Evolutionary conservation across 2,797 vertebrate genomes (phyloP).

Genomic region (Lepilemur ruficaudatus): DNA sequence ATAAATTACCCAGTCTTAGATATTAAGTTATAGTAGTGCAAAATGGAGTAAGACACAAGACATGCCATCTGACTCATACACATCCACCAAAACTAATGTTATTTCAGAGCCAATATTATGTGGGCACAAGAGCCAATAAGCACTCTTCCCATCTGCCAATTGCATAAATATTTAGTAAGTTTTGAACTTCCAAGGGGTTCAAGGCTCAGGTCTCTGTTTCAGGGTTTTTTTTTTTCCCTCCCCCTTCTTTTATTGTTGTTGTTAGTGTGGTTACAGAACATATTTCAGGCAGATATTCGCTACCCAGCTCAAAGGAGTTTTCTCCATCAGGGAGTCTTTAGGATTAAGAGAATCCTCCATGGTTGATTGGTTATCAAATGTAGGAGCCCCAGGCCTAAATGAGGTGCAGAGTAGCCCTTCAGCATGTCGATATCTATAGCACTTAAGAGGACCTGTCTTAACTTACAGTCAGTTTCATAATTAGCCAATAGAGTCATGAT

Average conservation of each 20-base stretch:
- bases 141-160: not conserved
- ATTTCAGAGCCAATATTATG: not conserved
- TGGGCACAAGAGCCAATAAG: not conserved
- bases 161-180: not conserved
- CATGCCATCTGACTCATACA: not conserved
- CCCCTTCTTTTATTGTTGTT: not conserved
- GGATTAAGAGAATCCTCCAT: not conserved
- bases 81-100: not conserved
- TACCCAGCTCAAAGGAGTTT: not conserved
- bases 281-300: not conserved
- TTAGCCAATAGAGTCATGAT: not conserved
- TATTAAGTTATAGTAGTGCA: not conserved
- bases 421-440: not conserved
- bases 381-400: not conserved
- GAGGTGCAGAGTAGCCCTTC: not conserved
- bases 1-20: not conserved
- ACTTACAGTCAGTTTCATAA: not conserved
- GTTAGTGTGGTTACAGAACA: not conserved
- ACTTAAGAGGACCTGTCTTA: not conserved
- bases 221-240: not conserved
- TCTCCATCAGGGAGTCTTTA: not conserved
- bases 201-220: not conserved
- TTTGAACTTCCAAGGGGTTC: not conserved
- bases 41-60: not conserved
- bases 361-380: not conserved